Evolutionary conservation across 1,140 invertebrate species (phyloP).

Genomic region (Trachymyrmex cornetzi): DNA sequence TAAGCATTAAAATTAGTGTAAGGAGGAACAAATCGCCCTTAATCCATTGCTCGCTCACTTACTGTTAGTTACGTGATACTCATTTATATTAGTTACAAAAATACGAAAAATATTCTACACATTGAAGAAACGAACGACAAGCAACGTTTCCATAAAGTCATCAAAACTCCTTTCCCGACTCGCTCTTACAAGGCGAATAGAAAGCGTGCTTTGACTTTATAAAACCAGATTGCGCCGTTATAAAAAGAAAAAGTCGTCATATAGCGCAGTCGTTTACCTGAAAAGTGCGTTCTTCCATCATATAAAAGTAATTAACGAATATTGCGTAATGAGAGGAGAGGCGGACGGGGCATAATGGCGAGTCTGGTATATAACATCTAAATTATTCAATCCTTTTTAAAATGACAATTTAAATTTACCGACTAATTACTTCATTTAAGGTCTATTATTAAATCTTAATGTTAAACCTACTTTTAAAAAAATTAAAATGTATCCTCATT

Average conservation of each 20-base stretch:
- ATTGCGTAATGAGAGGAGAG: slow-evolving; percentile 51
- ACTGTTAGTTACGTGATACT: neutral
- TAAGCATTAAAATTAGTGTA: neutral
- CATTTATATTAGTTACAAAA: slow-evolving; percentile 19
- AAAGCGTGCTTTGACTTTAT: slow-evolving; percentile 46
- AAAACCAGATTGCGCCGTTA: neutral
- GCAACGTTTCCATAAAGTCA: slow-evolving; percentile 36
- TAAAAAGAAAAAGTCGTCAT: slow-evolving; percentile 26
- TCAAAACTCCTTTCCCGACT: slow-evolving; percentile 42
- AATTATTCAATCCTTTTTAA: slow-evolving; percentile 10
- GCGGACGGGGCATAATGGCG: neutral
- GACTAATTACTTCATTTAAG: slow-evolving; percentile 17
- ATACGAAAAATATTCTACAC: neutral
- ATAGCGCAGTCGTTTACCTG: slow-evolving; percentile 30
- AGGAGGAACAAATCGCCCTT: neutral
- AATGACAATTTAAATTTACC: slow-evolving; percentile 14
- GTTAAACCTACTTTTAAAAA: neutral
- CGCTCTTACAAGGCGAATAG: slow-evolving; percentile 20
- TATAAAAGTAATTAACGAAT: slow-evolving; percentile 70
- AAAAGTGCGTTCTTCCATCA: slow-evolving; percentile 6
- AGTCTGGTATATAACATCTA: neutral
- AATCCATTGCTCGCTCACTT: neutral
- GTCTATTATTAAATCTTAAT: neutral
- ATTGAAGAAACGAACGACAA: neutral
- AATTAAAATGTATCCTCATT: neutral